Evolutionary conservation across 2,797 vertebrate species (phyloP).

Genomic region (Perodicticus potto): DNA sequence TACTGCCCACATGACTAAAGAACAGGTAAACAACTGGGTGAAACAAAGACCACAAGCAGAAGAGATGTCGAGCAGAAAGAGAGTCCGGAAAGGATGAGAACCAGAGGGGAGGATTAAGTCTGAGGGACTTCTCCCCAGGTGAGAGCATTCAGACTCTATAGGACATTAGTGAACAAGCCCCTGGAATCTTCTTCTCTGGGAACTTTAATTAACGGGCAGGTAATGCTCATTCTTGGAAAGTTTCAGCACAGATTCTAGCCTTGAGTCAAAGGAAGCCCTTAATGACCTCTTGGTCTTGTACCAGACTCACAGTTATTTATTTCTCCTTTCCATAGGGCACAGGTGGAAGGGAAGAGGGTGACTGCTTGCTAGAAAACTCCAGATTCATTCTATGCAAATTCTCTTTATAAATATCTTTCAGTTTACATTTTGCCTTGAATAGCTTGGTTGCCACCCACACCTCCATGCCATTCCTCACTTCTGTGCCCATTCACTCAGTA

Average conservation of each 20-base stretch:
- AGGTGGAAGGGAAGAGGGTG: not conserved
- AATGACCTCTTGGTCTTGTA: slow-evolving; percentile 1
- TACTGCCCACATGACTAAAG: not conserved
- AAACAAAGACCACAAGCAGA: not conserved
- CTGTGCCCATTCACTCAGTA: not conserved
- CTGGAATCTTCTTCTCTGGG: not conserved
- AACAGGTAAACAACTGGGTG: not conserved
- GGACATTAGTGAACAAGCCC: not conserved
- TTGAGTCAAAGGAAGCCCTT: not conserved
- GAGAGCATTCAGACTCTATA: not conserved
- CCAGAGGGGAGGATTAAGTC: not conserved
- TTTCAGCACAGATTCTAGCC: not conserved
- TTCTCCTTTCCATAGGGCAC: slow-evolving; percentile 27
- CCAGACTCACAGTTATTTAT: not conserved
- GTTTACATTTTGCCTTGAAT: not conserved
- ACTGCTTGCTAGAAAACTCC: not conserved
- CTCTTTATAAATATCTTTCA: not conserved
- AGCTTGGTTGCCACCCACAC: not conserved
- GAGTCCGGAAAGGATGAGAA: not conserved
- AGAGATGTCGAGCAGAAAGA: not conserved
- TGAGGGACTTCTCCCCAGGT: not conserved
- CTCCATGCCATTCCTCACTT: not conserved
- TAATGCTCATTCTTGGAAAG: not conserved
- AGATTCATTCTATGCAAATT: not conserved
- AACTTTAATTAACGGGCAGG: not conserved